Evolutionary conservation across 2,797 vertebrate species (phyloP).

Genomic region (Aselliscus stoliczkanus): DNA sequence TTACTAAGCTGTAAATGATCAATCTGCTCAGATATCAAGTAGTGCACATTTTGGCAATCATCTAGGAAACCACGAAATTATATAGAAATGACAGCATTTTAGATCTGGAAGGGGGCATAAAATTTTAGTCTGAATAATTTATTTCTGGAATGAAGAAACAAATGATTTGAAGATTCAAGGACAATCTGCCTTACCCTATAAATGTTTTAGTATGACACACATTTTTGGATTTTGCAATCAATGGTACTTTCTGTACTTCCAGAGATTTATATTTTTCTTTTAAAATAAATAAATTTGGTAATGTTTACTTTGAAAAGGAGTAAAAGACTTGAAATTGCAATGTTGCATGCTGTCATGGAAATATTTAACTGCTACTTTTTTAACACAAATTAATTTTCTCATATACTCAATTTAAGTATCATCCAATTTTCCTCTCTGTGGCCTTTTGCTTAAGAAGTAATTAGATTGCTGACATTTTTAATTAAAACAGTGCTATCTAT

Average conservation of each 20-base stretch:
- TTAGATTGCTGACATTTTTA: constrained; percentile 76
- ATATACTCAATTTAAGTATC: constrained; percentile 75
- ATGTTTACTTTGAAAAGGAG: background rate
- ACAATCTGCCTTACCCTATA: background rate
- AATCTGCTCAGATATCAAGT: background rate
- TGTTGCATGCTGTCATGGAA: constrained; percentile 53
- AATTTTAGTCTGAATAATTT: background rate
- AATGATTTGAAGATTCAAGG: background rate
- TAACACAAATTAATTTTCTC: constrained; percentile 77
- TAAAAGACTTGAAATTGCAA: constrained; percentile 56
- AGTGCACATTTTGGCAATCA: background rate
- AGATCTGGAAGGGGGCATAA: background rate
- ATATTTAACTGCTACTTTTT: constrained; percentile 74
- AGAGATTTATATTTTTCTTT: background rate
- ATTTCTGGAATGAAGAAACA: background rate
- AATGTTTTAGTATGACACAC: background rate
- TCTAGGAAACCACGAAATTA: background rate
- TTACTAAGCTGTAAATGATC: background rate
- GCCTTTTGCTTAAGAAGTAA: constrained; percentile 77
- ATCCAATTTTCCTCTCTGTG: constrained; percentile 77
- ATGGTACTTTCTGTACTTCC: background rate
- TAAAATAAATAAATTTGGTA: constrained; percentile 17
- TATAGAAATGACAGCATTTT: background rate
- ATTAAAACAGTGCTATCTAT: constrained; percentile 78
- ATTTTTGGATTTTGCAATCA: background rate